phyloP scores from a whole-genome alignment of 1,140 invertebrate genomes.

The Stegodyphus mimosarum region DNA sequence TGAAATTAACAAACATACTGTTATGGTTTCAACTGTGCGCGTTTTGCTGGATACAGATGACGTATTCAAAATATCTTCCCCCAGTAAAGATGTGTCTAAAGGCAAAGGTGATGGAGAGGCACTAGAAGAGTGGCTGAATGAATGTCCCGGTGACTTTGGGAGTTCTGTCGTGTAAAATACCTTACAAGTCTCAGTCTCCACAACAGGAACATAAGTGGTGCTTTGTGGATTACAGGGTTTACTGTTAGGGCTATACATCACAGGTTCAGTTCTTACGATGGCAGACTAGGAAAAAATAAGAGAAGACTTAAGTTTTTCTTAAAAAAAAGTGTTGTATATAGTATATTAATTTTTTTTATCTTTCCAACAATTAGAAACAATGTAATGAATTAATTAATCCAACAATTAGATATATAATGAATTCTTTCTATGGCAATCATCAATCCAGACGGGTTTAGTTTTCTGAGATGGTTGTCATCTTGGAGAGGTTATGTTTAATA shows the following conservation, averaged over 20 bases:
- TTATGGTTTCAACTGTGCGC: slow-evolving; percentile 95
- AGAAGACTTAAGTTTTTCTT: no score
- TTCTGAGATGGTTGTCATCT: no score
- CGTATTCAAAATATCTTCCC: slow-evolving; percentile 56
- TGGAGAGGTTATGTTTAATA: no score
- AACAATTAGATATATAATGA: no score
- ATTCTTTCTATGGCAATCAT: no score
- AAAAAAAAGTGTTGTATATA: no score
- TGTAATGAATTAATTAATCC: no score
- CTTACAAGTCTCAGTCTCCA: slow-evolving; percentile 79
- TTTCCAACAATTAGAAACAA: no score
- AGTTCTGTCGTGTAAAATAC: slow-evolving; percentile 70
- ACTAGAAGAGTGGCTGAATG: slow-evolving; percentile 32
- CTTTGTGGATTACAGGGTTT: slow-evolving; percentile 63
- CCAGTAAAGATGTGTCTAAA: slow-evolving; percentile 38
- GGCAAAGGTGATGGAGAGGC: slow-evolving; percentile 34
- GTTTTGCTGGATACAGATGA: slow-evolving; percentile 94
- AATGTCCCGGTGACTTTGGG: slow-evolving; percentile 35
- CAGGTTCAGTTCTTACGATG: slow-evolving; percentile 78
- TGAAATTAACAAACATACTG: slow-evolving; percentile 72
- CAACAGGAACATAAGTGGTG: slow-evolving; percentile 78
- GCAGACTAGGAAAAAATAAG: slow-evolving; percentile 64
- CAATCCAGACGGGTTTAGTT: no score
- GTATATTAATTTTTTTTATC: no score
- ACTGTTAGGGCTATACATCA: slow-evolving; percentile 72